These are phyloP conservation scores for Heliconius ethilla DNA, from an alignment of 2,888 invertebrate genomes.

Conservation along the genomic window DNA sequence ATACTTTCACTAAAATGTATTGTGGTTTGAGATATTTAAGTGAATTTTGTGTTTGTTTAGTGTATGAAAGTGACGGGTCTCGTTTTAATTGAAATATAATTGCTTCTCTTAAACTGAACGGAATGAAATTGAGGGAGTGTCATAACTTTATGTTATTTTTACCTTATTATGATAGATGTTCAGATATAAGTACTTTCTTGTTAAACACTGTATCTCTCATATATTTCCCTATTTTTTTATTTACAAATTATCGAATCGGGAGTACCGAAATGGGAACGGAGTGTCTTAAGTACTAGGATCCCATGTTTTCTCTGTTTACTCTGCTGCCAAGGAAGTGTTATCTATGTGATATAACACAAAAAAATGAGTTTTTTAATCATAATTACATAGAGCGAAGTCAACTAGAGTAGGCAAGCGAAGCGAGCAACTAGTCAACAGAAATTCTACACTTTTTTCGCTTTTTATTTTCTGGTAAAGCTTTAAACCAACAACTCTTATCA, in stretches of 20 bases:
- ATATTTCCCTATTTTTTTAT: background rate
- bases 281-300: no score
- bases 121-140: background rate
- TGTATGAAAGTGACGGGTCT: no score
- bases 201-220: background rate
- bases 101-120: no score
- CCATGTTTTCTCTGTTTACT: no score
- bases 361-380: no score
- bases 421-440: background rate
- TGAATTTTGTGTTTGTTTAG: background rate
- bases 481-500: slow-evolving; percentile 1
- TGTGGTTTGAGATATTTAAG: slow-evolving; percentile 15
- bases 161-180: background rate
- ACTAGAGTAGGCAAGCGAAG: no score
- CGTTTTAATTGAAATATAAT: no score
- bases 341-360: no score
- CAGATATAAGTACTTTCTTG: background rate
- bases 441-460: background rate
- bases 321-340: no score
- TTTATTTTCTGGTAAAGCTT: slow-evolving; percentile 3
- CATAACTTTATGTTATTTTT: background rate
- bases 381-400: no score
- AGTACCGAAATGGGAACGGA: no score
- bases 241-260: no score
- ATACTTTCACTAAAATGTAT: slow-evolving; percentile 44